A percentile compares a stretch with the other conserved stretches of the same genome.
phyloP scores from a whole-genome alignment of 2,888 invertebrate species.

The Trichopoda pennipes region DNA sequence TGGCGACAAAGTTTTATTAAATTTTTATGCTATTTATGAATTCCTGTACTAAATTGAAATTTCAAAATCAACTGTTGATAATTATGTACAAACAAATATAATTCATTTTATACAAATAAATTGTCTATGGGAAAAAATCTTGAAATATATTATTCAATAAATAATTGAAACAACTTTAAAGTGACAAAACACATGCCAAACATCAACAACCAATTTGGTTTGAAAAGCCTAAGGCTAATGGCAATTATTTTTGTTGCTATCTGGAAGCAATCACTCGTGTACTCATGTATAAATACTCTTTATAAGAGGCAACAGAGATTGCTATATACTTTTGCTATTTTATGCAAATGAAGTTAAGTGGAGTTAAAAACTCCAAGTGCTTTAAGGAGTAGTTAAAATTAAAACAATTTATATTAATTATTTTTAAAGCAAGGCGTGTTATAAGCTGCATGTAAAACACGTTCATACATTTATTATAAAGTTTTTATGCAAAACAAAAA shows the following conservation, averaged over 20 bases:
- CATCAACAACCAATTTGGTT: conserved; percentile 54
- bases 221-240: conserved; percentile 35
- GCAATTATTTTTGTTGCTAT: conserved; percentile 19
- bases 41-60: too few species aligned
- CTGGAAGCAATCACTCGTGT: background rate
- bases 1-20: too few species aligned
- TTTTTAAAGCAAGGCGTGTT: conserved; percentile 40
- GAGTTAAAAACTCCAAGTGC: conserved; percentile 13
- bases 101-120: conserved; percentile 7
- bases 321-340: conserved; percentile 30
- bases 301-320: background rate
- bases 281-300: background rate
- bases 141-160: conserved; percentile 37
- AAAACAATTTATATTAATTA: conserved; percentile 62
- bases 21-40: too few species aligned
- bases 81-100: background rate
- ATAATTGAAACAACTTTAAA: conserved; percentile 53
- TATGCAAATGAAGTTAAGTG: conserved; percentile 63
- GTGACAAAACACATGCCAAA: conserved; percentile 69
- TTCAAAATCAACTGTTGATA: background rate
- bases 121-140: background rate
- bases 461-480: conserved; percentile 40
- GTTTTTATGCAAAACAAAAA: background rate
- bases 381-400: conserved; percentile 44
- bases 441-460: conserved; percentile 46